phyloP scores from a whole-genome alignment of 1,140 invertebrate species.

The Nilaparvata lugens region DNA sequence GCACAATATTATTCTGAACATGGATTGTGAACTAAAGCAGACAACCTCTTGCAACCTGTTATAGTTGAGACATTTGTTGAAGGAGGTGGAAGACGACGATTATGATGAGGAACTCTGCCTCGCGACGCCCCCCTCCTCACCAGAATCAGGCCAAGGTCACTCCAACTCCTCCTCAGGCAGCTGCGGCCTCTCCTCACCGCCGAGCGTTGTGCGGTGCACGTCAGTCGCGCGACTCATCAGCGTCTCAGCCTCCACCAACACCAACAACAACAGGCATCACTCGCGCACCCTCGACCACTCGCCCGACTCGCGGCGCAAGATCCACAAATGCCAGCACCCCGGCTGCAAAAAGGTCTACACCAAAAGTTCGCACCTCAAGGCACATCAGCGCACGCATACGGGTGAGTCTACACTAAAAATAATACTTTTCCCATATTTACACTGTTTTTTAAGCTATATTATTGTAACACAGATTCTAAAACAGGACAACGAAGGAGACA shows the following conservation, averaged over 20 bases:
- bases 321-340: conserved; percentile 91
- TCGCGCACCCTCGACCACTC: conserved; percentile 37
- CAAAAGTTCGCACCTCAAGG: conserved; percentile 95
- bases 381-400: conserved; percentile 93
- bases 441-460: too few relatives aligned
- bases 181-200: conserved; percentile 29
- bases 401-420: too few relatives aligned
- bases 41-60: too few relatives aligned
- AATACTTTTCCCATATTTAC: too few relatives aligned
- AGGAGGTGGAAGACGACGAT: conserved; percentile 23
- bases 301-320: conserved; percentile 67
- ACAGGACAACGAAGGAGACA: too few relatives aligned
- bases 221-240: conserved; percentile 47
- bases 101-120: conserved; percentile 16
- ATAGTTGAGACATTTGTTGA: too few relatives aligned
- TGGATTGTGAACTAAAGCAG: too few relatives aligned
- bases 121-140: conserved; percentile 59
- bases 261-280: conserved; percentile 36
- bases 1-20: too few relatives aligned
- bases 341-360: conserved; percentile 97
- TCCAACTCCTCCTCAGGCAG: conserved; percentile 43
- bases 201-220: conserved; percentile 36
- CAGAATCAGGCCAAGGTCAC: conserved; percentile 52
- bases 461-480: too few relatives aligned
- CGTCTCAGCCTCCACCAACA: conserved; percentile 32